These are phyloP conservation scores for Anorthoa munda DNA, from an alignment of 2,888 invertebrate genomes.

Conservation along the genomic window DNA sequence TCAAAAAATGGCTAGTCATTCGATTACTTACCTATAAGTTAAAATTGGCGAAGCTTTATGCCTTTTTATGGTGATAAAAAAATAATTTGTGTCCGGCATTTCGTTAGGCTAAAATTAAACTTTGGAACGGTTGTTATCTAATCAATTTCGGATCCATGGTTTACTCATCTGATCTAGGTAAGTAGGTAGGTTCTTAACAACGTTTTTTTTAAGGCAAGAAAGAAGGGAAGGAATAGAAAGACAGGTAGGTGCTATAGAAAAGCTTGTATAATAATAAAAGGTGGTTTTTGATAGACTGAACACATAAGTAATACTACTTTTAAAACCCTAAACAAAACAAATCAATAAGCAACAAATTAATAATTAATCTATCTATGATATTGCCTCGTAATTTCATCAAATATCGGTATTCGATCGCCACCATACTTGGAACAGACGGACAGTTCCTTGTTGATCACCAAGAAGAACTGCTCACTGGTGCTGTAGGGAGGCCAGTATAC, in stretches of 20 bases:
- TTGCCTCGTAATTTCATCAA: slow-evolving; percentile 72
- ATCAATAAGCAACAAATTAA: neutral
- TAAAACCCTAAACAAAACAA: neutral
- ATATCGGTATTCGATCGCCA: slow-evolving; percentile 72
- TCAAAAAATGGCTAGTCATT: neutral
- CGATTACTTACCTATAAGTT: neutral
- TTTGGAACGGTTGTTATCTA: neutral
- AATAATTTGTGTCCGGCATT: neutral
- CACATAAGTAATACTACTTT: neutral
- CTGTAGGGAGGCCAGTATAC: slow-evolving; percentile 69
- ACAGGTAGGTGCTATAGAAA: neutral
- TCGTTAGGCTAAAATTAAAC: neutral
- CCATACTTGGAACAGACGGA: slow-evolving; percentile 66
- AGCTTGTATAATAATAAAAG: too few species aligned
- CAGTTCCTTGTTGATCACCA: slow-evolving; percentile 63
- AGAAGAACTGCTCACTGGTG: slow-evolving; percentile 33
- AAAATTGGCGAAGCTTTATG: neutral
- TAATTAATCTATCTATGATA: slow-evolving; percentile 34
- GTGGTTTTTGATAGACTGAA: neutral
- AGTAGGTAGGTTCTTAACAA: too few species aligned
- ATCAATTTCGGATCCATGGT: neutral
- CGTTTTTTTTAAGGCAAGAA: neutral
- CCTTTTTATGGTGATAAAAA: neutral
- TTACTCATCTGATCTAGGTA: too few species aligned
- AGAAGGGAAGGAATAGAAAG: neutral